A percentile compares a stretch with the other conserved stretches of the same genome.
Evolutionary conservation across 2,888 invertebrate species (phyloP).

Genomic region (Lepeophtheirus nordmannii): DNA sequence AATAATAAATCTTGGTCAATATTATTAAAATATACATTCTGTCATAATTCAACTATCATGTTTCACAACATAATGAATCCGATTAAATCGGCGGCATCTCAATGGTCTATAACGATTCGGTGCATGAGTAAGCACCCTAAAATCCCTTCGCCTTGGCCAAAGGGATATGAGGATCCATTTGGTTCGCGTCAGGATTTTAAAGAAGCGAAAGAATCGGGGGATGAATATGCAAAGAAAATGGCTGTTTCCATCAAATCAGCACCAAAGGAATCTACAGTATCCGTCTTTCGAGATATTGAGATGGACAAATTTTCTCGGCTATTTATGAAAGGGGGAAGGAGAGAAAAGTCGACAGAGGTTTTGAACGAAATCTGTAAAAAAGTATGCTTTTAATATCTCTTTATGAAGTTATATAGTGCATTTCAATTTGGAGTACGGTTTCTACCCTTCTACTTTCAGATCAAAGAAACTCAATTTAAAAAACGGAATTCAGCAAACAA

Average conservation of each 20-base stretch:
- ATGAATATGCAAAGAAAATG: neutral
- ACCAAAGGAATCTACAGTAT: neutral
- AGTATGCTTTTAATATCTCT: neutral
- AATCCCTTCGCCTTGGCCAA: neutral
- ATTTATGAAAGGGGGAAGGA: neutral
- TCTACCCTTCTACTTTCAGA: neutral
- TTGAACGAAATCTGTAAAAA: slow-evolving; percentile 1
- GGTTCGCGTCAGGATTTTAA: neutral
- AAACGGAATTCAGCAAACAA: neutral
- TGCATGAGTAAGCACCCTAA: neutral
- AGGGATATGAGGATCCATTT: neutral
- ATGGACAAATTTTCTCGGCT: neutral
- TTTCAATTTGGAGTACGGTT: too few species aligned
- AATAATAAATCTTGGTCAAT: too few species aligned
- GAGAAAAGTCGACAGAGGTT: neutral
- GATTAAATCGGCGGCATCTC: too few species aligned
- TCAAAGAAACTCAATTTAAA: neutral
- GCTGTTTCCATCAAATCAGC: slow-evolving; percentile 10
- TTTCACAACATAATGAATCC: too few species aligned
- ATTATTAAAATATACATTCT: too few species aligned
- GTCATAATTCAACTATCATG: too few species aligned
- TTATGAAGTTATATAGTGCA: too few species aligned
- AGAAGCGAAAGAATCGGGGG: neutral
- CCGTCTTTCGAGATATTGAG: neutral
- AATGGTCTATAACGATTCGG: too few species aligned